Evolutionary conservation across 2,797 vertebrate species (phyloP), one percentile per base, ranked within the genome.

Genomic region (Ctenosaura bakeri): DNA sequence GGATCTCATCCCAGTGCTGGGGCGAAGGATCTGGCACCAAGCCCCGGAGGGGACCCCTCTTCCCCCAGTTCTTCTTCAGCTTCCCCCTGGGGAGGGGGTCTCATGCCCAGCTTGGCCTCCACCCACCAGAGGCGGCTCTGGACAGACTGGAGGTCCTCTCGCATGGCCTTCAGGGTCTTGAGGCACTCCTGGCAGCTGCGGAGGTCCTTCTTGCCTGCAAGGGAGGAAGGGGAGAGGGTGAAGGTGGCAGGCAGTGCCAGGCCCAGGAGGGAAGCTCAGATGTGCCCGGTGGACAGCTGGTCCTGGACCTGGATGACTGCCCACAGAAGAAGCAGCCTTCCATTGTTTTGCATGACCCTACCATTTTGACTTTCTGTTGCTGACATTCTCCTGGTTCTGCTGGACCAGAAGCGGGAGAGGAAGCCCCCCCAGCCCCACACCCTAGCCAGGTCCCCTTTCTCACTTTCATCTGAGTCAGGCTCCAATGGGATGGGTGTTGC

Each of bases 101-200:
- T n/a, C 9, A 74, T n/a, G 84, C 66, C 69, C 66, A 85, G 50
- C 69, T 74, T 22, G 32, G 84, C 84, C 12, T 85, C 66, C 50
- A 38, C 64, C 4, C 13, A 12, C 84, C 50, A 54, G 18, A 54
- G 69, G 10, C 69, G 22, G 32, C 46, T 6, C 50, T 50, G 22
- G 69, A 59, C 12, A 12, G 20, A 18, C 29, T 73, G 69, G 50
- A 74, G 69, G 29, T 56, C 10, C 32, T 73, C 46, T 10, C 20
- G n/a, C 46, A 71, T 5, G 83, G 64, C 29, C 64, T 52, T n/a
- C 7, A 85, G 4, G 29, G 64, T n/a, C 46, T n/a, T n/a, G 26
- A 85, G 83, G 66, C 83, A 71, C 7, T n/a, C 46, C 29, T 73
- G 83, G 83, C 83, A 71, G 66, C 83, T 85, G 46, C 29, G 66